Conservation (phyloP, 2,888 invertebrate genomes). For the Adelognathus sp. region DNA sequence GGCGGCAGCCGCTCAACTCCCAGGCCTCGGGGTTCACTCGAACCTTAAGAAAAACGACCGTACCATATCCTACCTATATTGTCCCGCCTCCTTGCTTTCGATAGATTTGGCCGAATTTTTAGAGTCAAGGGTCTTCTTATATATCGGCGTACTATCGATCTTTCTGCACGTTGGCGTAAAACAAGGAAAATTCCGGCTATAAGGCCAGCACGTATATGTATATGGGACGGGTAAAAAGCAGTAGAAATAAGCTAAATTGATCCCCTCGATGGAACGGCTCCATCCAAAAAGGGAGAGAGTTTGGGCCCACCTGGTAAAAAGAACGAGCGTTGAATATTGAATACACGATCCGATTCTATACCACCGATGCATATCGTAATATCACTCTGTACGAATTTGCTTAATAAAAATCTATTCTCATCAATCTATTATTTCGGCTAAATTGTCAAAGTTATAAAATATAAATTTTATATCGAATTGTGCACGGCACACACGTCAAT, state of each 20-base stretch:
- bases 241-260: background rate
- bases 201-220: background rate
- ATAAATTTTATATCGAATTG: background rate
- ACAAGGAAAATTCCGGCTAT: background rate
- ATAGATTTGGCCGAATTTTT: conserved; percentile 45
- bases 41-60: conserved; percentile 34
- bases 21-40: conserved; percentile 7
- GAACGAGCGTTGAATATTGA: conserved; percentile 23
- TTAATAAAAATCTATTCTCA: background rate
- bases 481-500: background rate
- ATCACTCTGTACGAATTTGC: conserved; percentile 5
- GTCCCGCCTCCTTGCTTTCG: conserved; percentile 27
- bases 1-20: conserved; percentile 14
- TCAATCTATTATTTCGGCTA: no score
- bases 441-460: background rate
- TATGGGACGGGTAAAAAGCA: background rate
- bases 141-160: conserved; percentile 22
- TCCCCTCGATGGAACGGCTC: background rate
- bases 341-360: conserved; percentile 30
- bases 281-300: background rate
- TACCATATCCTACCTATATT: conserved; percentile 8
- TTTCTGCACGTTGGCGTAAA: conserved; percentile 21
- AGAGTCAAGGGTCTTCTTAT: conserved; percentile 10
- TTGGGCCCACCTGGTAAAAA: background rate
- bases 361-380: conserved; percentile 12